A percentile compares a stretch with the other conserved stretches of the same genome.
These are phyloP conservation scores for Iphiclides podalirius DNA, from an alignment of 2,888 invertebrate genomes.

Conservation along the genomic window DNA sequence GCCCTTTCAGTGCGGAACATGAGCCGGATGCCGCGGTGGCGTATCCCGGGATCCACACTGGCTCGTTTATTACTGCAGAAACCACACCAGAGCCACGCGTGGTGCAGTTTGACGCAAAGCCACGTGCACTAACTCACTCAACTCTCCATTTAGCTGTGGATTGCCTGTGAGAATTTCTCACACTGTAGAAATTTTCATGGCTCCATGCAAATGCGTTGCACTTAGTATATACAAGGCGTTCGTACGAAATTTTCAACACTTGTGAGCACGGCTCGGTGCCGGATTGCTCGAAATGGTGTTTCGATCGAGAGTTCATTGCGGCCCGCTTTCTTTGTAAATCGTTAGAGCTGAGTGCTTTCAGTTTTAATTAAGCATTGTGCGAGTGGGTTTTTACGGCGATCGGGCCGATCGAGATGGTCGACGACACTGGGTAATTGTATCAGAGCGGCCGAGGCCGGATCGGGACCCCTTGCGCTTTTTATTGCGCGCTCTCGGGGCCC, in stretches of 20 bases:
- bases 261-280: background rate
- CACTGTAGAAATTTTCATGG: too few relatives aligned
- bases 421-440: slow-evolving; percentile 32
- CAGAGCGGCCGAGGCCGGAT: slow-evolving; percentile 27
- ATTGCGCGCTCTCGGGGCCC: slow-evolving; percentile 33
- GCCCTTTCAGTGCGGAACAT: too few relatives aligned
- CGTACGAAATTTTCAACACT: background rate
- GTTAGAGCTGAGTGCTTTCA: slow-evolving; percentile 30
- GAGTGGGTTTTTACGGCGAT: slow-evolving; percentile 24
- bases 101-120: too few relatives aligned
- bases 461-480: slow-evolving; percentile 33
- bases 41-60: too few relatives aligned
- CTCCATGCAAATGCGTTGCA: too few relatives aligned
- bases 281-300: background rate
- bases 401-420: slow-evolving; percentile 29
- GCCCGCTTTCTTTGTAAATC: slow-evolving; percentile 31
- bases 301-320: slow-evolving; percentile 8
- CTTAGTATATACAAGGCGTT: background rate
- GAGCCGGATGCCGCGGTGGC: too few relatives aligned
- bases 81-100: too few relatives aligned
- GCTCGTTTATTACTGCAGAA: too few relatives aligned
- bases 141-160: too few relatives aligned
- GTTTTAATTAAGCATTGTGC: slow-evolving; percentile 41
- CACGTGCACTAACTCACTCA: too few relatives aligned
- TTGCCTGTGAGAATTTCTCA: too few relatives aligned